Percentiles rank a stretch among this genome's conserved stretches.
Evolutionary conservation across 2,888 invertebrate genomes (phyloP).

Genomic region (Dicyrtomina minuta): DNA sequence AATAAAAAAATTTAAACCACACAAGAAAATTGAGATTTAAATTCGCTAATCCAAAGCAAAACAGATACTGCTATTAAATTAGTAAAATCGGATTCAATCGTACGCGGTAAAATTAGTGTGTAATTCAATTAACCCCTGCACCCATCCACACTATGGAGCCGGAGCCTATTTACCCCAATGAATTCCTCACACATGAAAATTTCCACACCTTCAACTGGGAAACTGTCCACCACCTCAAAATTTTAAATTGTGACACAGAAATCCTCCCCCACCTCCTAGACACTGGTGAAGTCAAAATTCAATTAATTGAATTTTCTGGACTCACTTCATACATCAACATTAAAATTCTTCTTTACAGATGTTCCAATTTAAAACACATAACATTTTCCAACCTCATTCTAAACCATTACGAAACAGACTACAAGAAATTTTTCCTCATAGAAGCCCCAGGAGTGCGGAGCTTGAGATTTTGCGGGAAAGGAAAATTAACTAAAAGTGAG

Average conservation of each 20-base stretch:
- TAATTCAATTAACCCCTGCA: too few relatives aligned
- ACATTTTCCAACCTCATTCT: neutral
- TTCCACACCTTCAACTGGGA: slow-evolving; percentile 10
- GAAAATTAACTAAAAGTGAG: slow-evolving; percentile 2
- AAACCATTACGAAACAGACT: slow-evolving; percentile 22
- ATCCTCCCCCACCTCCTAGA: neutral
- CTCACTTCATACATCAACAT: slow-evolving; percentile 20
- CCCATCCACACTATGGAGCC: too few relatives aligned
- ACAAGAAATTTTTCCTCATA: slow-evolving; percentile 13
- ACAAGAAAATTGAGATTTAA: too few relatives aligned
- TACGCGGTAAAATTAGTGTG: too few relatives aligned
- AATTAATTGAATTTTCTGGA: neutral
- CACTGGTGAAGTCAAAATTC: slow-evolving; percentile 9
- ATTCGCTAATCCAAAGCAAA: too few relatives aligned
- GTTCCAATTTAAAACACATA: slow-evolving; percentile 6
- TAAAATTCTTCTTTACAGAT: slow-evolving; percentile 14
- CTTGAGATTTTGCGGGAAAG: neutral
- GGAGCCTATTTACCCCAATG: neutral
- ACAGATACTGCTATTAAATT: too few relatives aligned
- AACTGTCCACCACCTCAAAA: neutral
- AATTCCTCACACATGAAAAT: neutral
- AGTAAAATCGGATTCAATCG: too few relatives aligned
- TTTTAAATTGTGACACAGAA: slow-evolving; percentile 11
- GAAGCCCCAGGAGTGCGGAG: neutral
- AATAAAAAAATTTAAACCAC: too few relatives aligned